Evolutionary conservation across 2,888 invertebrate genomes (phyloP), one percentile per base, ranked within the genome.

Genomic region (Cheilosia scutellata): DNA sequence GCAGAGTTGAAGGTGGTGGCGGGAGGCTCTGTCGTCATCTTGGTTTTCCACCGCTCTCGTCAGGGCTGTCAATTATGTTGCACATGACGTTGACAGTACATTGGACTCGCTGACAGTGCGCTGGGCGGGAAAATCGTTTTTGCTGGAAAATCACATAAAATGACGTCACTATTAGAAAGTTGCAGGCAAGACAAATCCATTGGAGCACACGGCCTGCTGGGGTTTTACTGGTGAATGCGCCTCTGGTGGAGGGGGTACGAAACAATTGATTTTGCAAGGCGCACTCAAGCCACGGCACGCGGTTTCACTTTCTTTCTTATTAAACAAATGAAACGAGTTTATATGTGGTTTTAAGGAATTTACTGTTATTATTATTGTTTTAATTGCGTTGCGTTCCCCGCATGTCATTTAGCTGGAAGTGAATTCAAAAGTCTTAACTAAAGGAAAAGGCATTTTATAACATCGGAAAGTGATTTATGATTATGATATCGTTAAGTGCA

Each of bases 221-320:
- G 37, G 37, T 11, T 37, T 37, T 37, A 37, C 37, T 37, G 37
- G 37, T 37, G 37, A 37, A 37, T 37, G 37, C 37, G 37, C 11
- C 37, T 37, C 11, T 11, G 11, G 11, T 42, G 55, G 44, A 27
- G 47, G 47, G 57, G 57, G 70, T 20, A n/a, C 33, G 16, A 11
- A 71, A 71, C 70, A 71, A 71, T 71, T 71, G 70, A 71, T 71
- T 71, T 71, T 71, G 70, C 70, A 58, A 71, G 58, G 47, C 25
- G 25, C 53, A 44, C 40, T 25, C 33, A 27, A 9, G 40, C 31
- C 5, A 37, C 47, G 31, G 31, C 20, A 7, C 7, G 20, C 58
- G 70, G 75, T 82, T 75, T 82, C 80, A 76, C 76, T 82, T 82
- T 76, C 80, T 62, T 76, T 82, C 75, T 53, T 57, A 29, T 58